These are phyloP conservation scores for Microtus montanus DNA, from an alignment of 2,113 vertebrate species.

Conservation along the genomic window DNA sequence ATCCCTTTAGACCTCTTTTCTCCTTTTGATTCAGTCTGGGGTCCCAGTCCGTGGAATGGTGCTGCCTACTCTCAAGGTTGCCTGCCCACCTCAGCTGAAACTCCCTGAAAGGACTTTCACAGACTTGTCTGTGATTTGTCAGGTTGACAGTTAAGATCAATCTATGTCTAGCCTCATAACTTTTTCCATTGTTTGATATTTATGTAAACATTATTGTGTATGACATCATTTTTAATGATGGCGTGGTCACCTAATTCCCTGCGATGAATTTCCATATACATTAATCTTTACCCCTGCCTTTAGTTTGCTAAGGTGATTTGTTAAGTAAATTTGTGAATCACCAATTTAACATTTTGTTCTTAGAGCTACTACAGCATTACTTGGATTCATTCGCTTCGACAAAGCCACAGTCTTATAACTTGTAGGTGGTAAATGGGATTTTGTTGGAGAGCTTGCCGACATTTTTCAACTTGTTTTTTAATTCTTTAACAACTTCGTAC, in stretches of 20 bases:
- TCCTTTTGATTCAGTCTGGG: neutral
- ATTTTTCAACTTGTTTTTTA: neutral
- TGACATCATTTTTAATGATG: neutral
- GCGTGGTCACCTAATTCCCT: neutral
- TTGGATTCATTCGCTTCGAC: neutral
- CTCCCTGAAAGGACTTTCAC: neutral
- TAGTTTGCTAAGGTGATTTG: constrained; percentile 10
- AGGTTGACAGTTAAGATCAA: neutral
- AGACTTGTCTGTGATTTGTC: neutral
- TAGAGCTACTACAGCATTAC: neutral
- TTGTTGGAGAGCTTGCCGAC: neutral
- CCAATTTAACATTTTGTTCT: constrained; percentile 28
- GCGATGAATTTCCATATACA: neutral
- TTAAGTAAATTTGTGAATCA: neutral
- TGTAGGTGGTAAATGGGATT: neutral
- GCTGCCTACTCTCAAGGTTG: neutral
- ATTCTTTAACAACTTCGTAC: neutral
- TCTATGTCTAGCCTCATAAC: neutral
- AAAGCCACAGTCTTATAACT: neutral
- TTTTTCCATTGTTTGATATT: neutral
- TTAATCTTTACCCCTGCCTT: constrained; percentile 21
- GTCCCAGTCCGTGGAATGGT: neutral
- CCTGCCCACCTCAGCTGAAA: neutral
- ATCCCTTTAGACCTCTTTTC: neutral
- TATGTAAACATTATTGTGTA: neutral